phyloP scores from a whole-genome alignment of 2,888 invertebrate genomes.

The Sinhomidia bicolor region DNA sequence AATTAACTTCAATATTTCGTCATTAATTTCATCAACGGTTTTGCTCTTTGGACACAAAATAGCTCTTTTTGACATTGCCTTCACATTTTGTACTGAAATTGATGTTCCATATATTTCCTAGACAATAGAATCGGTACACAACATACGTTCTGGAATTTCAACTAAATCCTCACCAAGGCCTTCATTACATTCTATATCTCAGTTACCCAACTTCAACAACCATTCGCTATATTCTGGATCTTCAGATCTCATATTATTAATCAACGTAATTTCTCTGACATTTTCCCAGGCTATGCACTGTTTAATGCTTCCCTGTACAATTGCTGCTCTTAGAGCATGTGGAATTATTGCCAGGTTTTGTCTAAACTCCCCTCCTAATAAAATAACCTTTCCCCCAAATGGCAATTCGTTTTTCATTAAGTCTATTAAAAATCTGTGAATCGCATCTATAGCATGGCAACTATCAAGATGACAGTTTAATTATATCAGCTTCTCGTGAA shows the following conservation, averaged over 20 bases:
- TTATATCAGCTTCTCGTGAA: conserved; percentile 34
- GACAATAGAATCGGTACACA: conserved; percentile 30
- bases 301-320: conserved; percentile 65
- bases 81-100: neutral
- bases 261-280: conserved; percentile 49
- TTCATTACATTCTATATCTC: neutral
- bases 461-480: neutral
- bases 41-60: conserved; percentile 70
- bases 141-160: conserved; percentile 62
- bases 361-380: conserved; percentile 69
- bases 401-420: conserved; percentile 61
- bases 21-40: conserved; percentile 60
- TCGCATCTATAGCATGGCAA: conserved; percentile 74
- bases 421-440: conserved; percentile 79
- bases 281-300: conserved; percentile 30
- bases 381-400: conserved; percentile 71
- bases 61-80: conserved; percentile 48
- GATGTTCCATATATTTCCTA: conserved; percentile 53
- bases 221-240: conserved; percentile 70
- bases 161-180: conserved; percentile 54
- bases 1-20: conserved; percentile 42
- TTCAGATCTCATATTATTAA: conserved; percentile 64
- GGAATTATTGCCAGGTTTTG: conserved; percentile 66
- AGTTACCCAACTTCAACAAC: conserved; percentile 71
- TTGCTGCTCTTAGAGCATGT: neutral